Conservation (phyloP, 1,140 invertebrate species). For the Sycobia sp. region DNA sequence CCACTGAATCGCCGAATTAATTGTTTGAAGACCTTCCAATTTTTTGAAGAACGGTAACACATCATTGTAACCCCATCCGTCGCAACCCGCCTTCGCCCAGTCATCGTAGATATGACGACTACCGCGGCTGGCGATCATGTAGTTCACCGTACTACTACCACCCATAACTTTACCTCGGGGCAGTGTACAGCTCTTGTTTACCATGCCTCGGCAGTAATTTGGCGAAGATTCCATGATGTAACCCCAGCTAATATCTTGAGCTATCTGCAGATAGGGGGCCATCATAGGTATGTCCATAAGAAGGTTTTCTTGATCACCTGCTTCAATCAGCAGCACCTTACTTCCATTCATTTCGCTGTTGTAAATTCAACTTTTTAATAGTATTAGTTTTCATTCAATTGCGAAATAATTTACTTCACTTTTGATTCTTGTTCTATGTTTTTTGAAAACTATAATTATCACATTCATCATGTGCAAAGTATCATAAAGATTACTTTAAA, state of each 20-base stretch:
- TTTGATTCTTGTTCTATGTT: too few relatives aligned
- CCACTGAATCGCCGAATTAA: neutral
- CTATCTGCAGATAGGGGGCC: neutral
- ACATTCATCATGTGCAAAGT: too few relatives aligned
- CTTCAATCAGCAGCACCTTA: constrained; percentile 19
- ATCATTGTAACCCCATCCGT: constrained; percentile 67
- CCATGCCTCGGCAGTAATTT: neutral
- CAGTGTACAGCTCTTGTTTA: neutral
- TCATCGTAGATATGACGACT: constrained; percentile 56
- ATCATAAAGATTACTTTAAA: too few relatives aligned
- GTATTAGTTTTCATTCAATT: too few relatives aligned
- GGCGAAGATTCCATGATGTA: constrained; percentile 6
- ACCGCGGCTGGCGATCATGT: constrained; percentile 8
- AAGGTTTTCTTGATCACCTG: neutral
- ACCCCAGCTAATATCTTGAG: neutral
- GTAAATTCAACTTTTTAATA: too few relatives aligned
- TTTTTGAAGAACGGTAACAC: constrained; percentile 64
- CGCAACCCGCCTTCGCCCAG: constrained; percentile 62
- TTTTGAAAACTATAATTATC: too few relatives aligned
- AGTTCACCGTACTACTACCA: constrained; percentile 1
- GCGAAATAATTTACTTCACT: too few relatives aligned
- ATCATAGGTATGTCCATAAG: constrained; percentile 5
- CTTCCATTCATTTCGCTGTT: neutral
- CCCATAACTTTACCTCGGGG: constrained; percentile 20
- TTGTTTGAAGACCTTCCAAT: constrained; percentile 46